Evolutionary conservation across 2,888 invertebrate species (phyloP).

Genomic region (Cyclophora punctaria): DNA sequence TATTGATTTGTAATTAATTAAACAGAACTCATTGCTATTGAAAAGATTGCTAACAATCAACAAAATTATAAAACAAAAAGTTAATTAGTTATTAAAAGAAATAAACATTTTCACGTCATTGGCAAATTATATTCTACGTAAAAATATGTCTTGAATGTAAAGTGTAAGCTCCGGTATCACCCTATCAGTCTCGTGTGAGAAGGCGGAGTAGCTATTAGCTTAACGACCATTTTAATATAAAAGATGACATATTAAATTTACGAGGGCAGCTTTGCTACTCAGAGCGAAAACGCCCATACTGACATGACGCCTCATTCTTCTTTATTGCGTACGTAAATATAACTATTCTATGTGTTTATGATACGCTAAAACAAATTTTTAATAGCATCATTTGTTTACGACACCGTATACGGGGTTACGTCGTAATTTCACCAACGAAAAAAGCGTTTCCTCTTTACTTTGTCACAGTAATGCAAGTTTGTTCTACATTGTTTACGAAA

Average conservation of each 20-base stretch:
- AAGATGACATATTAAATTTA: conserved; percentile 74
- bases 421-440: conserved; percentile 28
- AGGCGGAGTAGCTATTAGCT: conserved; percentile 68
- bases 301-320: conserved; percentile 63
- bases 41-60: not conserved
- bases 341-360: conserved; percentile 63
- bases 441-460: conserved; percentile 30
- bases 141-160: not conserved
- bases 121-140: not conserved
- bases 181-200: conserved; percentile 51
- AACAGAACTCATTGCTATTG: too few relatives aligned
- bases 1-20: too few relatives aligned
- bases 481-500: conserved; percentile 38
- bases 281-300: conserved; percentile 52
- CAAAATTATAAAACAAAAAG: too few relatives aligned
- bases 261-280: conserved; percentile 55
- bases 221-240: conserved; percentile 74
- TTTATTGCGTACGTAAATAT: conserved; percentile 67
- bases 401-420: conserved; percentile 22
- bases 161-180: conserved; percentile 32
- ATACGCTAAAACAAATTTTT: conserved; percentile 54
- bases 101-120: too few relatives aligned
- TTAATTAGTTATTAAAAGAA: too few relatives aligned
- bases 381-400: conserved; percentile 43
- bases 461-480: conserved; percentile 31